These are phyloP conservation scores for Hylaeus anthracinus DNA, from an alignment of 1,140 invertebrate species.

Conservation along the genomic window DNA sequence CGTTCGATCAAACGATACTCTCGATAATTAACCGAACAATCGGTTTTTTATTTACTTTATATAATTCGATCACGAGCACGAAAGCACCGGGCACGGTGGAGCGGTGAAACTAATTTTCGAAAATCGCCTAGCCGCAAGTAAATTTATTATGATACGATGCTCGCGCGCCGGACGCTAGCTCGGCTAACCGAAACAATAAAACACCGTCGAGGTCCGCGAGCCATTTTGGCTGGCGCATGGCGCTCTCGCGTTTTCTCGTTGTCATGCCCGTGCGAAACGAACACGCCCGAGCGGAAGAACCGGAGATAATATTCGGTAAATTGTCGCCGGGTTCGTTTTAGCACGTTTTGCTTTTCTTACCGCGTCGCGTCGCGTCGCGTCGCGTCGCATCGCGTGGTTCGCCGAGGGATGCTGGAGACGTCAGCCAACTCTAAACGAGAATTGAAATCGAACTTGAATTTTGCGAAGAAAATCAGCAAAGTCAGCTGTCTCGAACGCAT, in stretches of 20 bases:
- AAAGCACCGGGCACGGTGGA: not conserved
- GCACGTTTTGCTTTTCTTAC: slow-evolving; percentile 49
- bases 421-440: slow-evolving; percentile 7
- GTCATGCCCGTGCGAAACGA: slow-evolving; percentile 16
- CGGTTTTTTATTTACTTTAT: too few relatives aligned
- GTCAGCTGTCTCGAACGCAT: slow-evolving; percentile 35
- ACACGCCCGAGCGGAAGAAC: slow-evolving; percentile 66
- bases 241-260: slow-evolving; percentile 13
- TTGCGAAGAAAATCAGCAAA: slow-evolving; percentile 38
- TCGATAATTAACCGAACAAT: too few relatives aligned
- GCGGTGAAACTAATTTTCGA: slow-evolving; percentile 9
- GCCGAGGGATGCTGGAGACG: too few relatives aligned
- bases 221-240: slow-evolving; percentile 6
- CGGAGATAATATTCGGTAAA: slow-evolving; percentile 73
- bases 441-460: slow-evolving; percentile 54
- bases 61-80: not conserved
- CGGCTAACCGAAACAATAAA: slow-evolving; percentile 33
- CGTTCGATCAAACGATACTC: too few relatives aligned
- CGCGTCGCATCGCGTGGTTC: not conserved
- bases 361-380: not conserved
- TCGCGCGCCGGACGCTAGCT: slow-evolving; percentile 8
- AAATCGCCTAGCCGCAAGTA: slow-evolving; percentile 30
- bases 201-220: slow-evolving; percentile 9
- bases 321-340: slow-evolving; percentile 63
- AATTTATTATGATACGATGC: slow-evolving; percentile 19